Evolutionary conservation across 2,797 vertebrate genomes (phyloP).

Genomic region (Leuciscus waleckii): DNA sequence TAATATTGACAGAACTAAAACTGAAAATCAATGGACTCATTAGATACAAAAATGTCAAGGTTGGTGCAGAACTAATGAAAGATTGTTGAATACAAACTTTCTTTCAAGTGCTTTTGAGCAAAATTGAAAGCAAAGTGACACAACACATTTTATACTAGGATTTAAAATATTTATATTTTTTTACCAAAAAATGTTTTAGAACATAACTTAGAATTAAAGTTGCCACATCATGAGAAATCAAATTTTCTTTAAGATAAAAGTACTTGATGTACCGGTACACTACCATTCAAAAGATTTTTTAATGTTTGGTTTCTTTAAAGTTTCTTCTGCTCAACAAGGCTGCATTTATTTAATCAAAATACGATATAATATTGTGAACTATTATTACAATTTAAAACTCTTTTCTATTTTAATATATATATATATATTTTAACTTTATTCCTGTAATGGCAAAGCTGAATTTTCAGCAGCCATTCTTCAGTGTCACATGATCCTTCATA

Average conservation of each 20-base stretch:
- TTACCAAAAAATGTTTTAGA: background rate
- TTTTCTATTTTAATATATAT: background rate
- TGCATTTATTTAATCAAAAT: background rate
- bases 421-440: background rate
- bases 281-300: background rate
- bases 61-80: background rate
- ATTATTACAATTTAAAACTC: background rate
- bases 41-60: conserved; percentile 29
- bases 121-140: background rate
- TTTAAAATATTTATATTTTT: background rate
- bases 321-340: background rate
- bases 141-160: background rate
- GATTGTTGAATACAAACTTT: background rate
- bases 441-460: background rate
- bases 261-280: background rate
- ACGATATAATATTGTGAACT: background rate
- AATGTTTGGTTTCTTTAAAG: background rate
- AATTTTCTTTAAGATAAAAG: background rate
- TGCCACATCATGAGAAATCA: background rate
- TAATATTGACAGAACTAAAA: background rate
- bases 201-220: background rate
- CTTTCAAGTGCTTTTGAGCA: background rate
- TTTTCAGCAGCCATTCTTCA: too few relatives aligned
- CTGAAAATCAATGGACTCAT: conserved; percentile 18
- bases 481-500: too few relatives aligned